Evolutionary conservation across 2,113 vertebrate genomes (phyloP).

Genomic region (Leptobrachium ailaonicum): DNA sequence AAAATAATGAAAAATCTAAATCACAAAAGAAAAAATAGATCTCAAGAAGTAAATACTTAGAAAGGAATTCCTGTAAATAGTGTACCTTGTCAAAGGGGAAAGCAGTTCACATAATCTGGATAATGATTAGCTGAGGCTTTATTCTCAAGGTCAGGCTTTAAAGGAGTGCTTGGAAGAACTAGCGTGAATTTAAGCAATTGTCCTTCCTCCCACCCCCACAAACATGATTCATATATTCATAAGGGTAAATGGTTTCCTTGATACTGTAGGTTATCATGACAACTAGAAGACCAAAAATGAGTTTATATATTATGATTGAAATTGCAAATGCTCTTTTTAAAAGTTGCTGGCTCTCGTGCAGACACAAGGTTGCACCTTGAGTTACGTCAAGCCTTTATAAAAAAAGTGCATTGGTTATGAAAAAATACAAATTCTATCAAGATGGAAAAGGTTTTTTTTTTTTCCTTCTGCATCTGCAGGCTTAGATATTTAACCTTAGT

Average conservation of each 20-base stretch:
- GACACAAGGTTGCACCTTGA: no score
- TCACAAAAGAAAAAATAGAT: background rate
- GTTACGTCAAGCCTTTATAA: no score
- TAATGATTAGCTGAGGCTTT: constrained; percentile 1
- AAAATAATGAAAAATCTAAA: no score
- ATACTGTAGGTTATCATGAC: no score
- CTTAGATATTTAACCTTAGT: no score
- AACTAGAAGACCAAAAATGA: background rate
- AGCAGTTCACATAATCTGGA: background rate
- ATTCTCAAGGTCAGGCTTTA: constrained; percentile 19
- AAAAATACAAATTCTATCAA: no score
- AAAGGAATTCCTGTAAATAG: constrained; percentile 11
- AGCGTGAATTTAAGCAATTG: constrained; percentile 2
- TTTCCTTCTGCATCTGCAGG: no score
- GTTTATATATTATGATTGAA: background rate
- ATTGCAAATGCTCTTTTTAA: background rate
- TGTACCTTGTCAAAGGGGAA: background rate
- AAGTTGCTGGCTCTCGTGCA: no score
- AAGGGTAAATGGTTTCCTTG: no score
- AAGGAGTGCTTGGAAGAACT: constrained; percentile 5
- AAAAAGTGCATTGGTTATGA: no score
- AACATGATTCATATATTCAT: no score
- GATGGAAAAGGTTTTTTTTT: no score
- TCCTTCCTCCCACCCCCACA: background rate
- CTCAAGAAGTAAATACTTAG: background rate